These are phyloP conservation scores for Tribolium madens DNA, from an alignment of 1,140 invertebrate species.

Conservation along the genomic window DNA sequence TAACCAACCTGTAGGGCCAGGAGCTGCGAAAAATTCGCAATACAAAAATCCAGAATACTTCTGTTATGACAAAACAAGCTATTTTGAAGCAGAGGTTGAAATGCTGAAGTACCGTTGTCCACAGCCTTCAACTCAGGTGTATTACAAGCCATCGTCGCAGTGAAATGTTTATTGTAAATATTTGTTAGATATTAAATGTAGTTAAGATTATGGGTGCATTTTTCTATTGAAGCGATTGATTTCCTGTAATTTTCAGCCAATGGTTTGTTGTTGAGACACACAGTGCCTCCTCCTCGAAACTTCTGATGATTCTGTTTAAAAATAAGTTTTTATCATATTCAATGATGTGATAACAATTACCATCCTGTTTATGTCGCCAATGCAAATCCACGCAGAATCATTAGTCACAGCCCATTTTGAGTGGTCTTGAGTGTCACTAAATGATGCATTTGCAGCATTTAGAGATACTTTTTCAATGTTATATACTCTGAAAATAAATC, in stretches of 20 bases:
- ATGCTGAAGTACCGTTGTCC: conserved; percentile 82
- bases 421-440: conserved; percentile 85
- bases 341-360: conserved; percentile 67
- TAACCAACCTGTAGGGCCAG: conserved; percentile 75
- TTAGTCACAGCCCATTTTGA: conserved; percentile 90
- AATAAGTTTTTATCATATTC: conserved; percentile 37
- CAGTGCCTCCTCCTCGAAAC: conserved; percentile 83
- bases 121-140: conserved; percentile 71
- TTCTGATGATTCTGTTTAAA: conserved; percentile 77
- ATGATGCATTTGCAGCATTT: conserved; percentile 70
- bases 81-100: conserved; percentile 87
- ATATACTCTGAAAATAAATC: conserved; percentile 71
- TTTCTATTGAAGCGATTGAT: conserved; percentile 39
- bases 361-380: conserved; percentile 94
- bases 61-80: conserved; percentile 81
- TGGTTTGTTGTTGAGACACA: conserved; percentile 70
- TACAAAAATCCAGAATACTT: conserved; percentile 93
- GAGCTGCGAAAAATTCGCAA: conserved; percentile 75
- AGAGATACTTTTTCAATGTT: conserved; percentile 76
- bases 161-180: conserved; percentile 45
- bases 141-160: conserved; percentile 45
- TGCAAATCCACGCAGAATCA: conserved; percentile 80
- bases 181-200: conserved; percentile 26
- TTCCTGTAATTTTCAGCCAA: conserved; percentile 52
- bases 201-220: conserved; percentile 32